Conservation (phyloP, 1,140 invertebrate genomes). For the Vollenhovia emeryi region DNA sequence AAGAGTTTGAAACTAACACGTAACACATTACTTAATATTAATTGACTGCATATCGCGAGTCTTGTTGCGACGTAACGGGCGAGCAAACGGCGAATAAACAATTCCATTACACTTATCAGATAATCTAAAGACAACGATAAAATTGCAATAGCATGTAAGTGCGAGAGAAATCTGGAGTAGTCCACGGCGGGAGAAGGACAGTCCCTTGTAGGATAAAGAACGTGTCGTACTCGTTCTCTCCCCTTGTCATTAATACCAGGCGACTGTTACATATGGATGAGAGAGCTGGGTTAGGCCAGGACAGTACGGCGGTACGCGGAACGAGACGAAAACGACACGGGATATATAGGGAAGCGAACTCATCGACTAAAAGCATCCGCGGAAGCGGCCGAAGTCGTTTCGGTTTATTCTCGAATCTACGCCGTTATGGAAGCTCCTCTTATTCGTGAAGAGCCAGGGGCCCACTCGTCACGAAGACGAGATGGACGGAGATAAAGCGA, state of each 20-base stretch:
- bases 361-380: slow-evolving; percentile 86
- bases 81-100: slow-evolving; percentile 75
- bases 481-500: slow-evolving; percentile 68
- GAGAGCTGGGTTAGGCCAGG: slow-evolving; percentile 77
- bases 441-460: not conserved
- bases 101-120: slow-evolving; percentile 82
- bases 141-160: slow-evolving; percentile 76
- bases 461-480: slow-evolving; percentile 51
- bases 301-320: slow-evolving; percentile 68
- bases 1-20: not conserved
- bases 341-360: slow-evolving; percentile 81
- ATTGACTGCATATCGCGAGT: slow-evolving; percentile 11
- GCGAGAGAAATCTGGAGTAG: slow-evolving; percentile 47
- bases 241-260: slow-evolving; percentile 85
- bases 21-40: slow-evolving; percentile 14
- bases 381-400: slow-evolving; percentile 79
- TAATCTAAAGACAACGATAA: slow-evolving; percentile 81
- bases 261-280: slow-evolving; percentile 86
- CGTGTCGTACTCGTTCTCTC: slow-evolving; percentile 65
- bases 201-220: slow-evolving; percentile 66
- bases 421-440: slow-evolving; percentile 48
- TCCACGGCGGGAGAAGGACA: slow-evolving; percentile 25
- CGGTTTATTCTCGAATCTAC: slow-evolving; percentile 78
- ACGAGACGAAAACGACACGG: slow-evolving; percentile 82
- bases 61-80: slow-evolving; percentile 25